These are phyloP conservation scores for Ormyrus nitidulus DNA, from an alignment of 2,888 invertebrate genomes.

Conservation along the genomic window DNA sequence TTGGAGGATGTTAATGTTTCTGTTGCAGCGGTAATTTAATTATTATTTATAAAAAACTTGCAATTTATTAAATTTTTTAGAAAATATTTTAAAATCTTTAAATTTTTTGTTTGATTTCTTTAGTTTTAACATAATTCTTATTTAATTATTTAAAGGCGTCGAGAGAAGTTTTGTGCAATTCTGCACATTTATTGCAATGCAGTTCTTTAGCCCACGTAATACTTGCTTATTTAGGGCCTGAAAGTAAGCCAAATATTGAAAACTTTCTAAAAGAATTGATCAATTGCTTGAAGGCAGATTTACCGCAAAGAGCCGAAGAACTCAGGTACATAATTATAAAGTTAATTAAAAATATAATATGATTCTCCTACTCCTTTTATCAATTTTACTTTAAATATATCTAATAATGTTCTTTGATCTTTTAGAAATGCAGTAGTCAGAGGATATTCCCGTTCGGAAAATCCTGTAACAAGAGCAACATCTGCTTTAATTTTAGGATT, in stretches of 20 bases:
- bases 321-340: constrained; percentile 62
- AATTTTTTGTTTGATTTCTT: neutral
- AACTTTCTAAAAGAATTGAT: constrained; percentile 65
- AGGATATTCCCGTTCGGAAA: constrained; percentile 71
- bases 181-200: constrained; percentile 64
- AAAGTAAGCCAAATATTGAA: constrained; percentile 62
- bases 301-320: constrained; percentile 69
- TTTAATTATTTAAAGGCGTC: constrained; percentile 59
- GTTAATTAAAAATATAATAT: neutral
- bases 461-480: constrained; percentile 64
- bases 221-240: constrained; percentile 60
- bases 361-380: neutral
- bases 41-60: neutral
- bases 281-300: constrained; percentile 64
- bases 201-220: constrained; percentile 62
- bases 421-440: constrained; percentile 68
- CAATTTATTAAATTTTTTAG: no score
- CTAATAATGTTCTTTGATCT: constrained; percentile 10
- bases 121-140: neutral
- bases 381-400: neutral
- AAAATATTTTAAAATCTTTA: no score
- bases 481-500: constrained; percentile 69
- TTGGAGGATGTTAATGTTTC: constrained; percentile 66
- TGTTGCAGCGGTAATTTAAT: constrained; percentile 64
- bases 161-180: constrained; percentile 64